These are phyloP conservation scores for Platynereis dumerilii DNA, from an alignment of 2,888 invertebrate species.

Conservation along the genomic window DNA sequence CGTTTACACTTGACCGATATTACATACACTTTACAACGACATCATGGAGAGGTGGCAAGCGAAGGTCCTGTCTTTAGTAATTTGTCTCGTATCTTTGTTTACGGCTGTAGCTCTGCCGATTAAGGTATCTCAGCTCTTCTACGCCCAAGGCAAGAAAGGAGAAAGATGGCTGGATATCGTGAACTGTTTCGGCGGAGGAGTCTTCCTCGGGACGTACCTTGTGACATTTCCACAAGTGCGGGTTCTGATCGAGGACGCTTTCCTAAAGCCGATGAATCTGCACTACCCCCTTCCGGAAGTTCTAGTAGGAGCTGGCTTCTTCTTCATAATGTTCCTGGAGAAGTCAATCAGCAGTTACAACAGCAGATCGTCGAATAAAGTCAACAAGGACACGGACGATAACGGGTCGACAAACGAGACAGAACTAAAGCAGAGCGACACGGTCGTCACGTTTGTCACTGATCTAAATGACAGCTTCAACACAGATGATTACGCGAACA, in stretches of 20 bases:
- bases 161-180: slow-evolving; percentile 19
- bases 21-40: too few relatives aligned
- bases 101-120: slow-evolving; percentile 22
- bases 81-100: background rate
- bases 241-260: slow-evolving; percentile 6
- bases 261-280: slow-evolving; percentile 21
- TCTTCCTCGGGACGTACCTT: slow-evolving; percentile 29
- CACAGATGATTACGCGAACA: too few relatives aligned
- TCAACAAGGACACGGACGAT: too few relatives aligned
- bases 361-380: too few relatives aligned
- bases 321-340: slow-evolving; percentile 25
- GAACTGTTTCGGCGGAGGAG: slow-evolving; percentile 32
- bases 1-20: too few relatives aligned
- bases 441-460: too few relatives aligned
- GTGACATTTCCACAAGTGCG: slow-evolving; percentile 25
- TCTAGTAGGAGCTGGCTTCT: slow-evolving; percentile 28
- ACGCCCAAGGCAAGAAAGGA: slow-evolving; percentile 18
- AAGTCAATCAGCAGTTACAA: slow-evolving; percentile 12
- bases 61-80: slow-evolving; percentile 11
- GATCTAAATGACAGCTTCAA: too few relatives aligned
- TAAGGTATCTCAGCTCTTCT: slow-evolving; percentile 26
- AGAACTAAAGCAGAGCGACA: too few relatives aligned
- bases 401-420: too few relatives aligned
- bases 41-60: slow-evolving; percentile 13
- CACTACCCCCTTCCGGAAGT: slow-evolving; percentile 26